Evolutionary conservation across 2,888 invertebrate genomes (phyloP).

Genomic region (Prosapia bicincta): DNA sequence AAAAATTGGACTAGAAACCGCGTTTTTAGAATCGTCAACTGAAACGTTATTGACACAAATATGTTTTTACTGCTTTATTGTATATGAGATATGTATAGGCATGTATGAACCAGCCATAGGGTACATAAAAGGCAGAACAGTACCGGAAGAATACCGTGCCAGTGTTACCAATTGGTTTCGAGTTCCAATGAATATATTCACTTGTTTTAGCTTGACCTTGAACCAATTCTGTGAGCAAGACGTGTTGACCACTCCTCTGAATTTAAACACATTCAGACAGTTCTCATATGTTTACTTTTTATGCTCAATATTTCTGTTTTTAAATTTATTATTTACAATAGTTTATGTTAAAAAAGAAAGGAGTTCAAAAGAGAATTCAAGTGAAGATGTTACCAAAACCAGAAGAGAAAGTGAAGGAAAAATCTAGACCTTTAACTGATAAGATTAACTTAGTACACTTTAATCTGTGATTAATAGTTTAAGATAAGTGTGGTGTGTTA

Average conservation of each 20-base stretch:
- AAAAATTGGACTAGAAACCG: neutral
- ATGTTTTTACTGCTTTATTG: slow-evolving; percentile 50
- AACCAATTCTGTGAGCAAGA: slow-evolving; percentile 23
- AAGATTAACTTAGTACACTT: too few relatives aligned
- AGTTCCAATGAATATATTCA: slow-evolving; percentile 56
- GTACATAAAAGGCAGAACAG: slow-evolving; percentile 50
- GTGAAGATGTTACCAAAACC: too few relatives aligned
- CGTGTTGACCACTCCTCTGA: neutral
- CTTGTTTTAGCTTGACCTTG: slow-evolving; percentile 44
- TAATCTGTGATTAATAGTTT: too few relatives aligned
- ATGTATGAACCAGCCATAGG: slow-evolving; percentile 56
- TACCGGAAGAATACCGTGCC: slow-evolving; percentile 53
- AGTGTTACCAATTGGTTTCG: slow-evolving; percentile 57
- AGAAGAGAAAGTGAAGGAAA: too few relatives aligned
- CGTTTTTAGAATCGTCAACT: neutral
- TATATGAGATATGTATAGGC: slow-evolving; percentile 54
- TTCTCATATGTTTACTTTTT: slow-evolving; percentile 9
- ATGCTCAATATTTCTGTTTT: slow-evolving; percentile 15
- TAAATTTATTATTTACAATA: neutral
- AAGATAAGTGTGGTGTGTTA: too few relatives aligned
- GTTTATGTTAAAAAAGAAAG: neutral
- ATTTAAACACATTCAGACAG: slow-evolving; percentile 5
- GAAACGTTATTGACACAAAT: slow-evolving; percentile 31
- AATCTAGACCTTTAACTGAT: too few relatives aligned
- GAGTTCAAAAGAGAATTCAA: too few relatives aligned